Conservation (phyloP, 2,888 invertebrate genomes). For the Orthosia cruda region DNA sequence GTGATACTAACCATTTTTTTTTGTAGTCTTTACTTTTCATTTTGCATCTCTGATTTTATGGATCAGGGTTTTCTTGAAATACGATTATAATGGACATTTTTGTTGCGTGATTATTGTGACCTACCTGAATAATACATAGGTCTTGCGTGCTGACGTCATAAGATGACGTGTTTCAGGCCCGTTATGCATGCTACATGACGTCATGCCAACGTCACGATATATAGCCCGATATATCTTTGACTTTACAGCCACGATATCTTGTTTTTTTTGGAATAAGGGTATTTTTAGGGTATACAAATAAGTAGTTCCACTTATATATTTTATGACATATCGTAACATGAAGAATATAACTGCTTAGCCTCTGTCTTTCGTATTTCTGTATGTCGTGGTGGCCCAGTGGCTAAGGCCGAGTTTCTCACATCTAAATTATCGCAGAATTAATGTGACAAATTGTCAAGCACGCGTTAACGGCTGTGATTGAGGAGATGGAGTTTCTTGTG, state of each 20-base stretch:
- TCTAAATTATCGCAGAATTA: no score
- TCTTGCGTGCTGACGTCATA: conserved; percentile 5
- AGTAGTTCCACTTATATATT: not conserved
- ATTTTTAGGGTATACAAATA: conserved; percentile 3
- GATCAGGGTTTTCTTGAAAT: not conserved
- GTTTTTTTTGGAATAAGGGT: conserved; percentile 8
- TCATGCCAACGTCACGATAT: conserved; percentile 3
- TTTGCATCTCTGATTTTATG: no score
- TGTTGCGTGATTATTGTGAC: not conserved
- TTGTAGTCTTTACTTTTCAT: not conserved
- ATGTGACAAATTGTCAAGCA: no score
- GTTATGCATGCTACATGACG: conserved; percentile 24
- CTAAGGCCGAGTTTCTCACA: no score
- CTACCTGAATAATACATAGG: not conserved
- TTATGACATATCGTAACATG: no score
- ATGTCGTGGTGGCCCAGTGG: no score
- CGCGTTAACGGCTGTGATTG: no score
- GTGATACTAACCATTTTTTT: not conserved
- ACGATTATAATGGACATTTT: not conserved
- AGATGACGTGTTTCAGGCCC: conserved; percentile 24
- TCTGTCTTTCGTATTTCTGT: no score
- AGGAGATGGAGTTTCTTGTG: no score
- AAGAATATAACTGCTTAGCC: no score
- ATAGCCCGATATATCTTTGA: not conserved
- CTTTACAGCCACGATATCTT: not conserved